Evolutionary conservation across 2,113 vertebrate genomes (phyloP).

Genomic region (Campylorhamphus procurvoides): DNA sequence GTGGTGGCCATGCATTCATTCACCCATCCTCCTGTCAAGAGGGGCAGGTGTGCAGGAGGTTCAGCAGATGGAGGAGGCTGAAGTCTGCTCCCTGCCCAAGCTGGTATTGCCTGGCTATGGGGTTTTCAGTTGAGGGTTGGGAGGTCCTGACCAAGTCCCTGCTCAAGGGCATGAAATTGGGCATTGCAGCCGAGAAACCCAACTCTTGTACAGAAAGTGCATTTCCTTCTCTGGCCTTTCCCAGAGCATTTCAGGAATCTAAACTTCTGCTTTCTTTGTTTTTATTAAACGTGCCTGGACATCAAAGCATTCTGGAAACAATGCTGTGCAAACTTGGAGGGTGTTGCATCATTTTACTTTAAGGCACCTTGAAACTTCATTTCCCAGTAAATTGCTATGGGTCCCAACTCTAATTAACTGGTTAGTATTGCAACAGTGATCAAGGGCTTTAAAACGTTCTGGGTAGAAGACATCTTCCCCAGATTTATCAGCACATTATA

Average conservation of each 20-base stretch:
- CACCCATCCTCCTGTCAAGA: neutral
- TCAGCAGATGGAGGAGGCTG: neutral
- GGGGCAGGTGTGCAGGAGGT: neutral
- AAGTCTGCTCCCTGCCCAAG: neutral
- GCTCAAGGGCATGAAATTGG: neutral
- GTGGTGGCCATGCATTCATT: accelerated
- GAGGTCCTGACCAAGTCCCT: neutral
- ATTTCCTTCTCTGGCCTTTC: neutral
- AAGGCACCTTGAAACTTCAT: neutral
- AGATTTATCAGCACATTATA: conserved; percentile 4
- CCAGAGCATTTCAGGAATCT: neutral
- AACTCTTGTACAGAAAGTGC: neutral
- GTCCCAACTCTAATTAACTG: conserved; percentile 4
- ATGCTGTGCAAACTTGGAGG: neutral
- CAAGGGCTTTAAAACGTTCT: conserved; percentile 16
- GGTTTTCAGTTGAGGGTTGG: neutral
- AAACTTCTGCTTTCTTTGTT: neutral
- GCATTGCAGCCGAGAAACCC: neutral
- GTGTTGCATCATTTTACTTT: neutral
- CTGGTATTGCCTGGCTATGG: neutral
- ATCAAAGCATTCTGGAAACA: neutral
- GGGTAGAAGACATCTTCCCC: neutral
- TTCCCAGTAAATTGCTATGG: neutral
- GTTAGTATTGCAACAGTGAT: neutral
- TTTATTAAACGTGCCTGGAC: neutral